These are phyloP conservation scores for Apostichopus leukothele DNA, from an alignment of 53 echinoderm and acorn worm genomes.

Conservation along the genomic window DNA sequence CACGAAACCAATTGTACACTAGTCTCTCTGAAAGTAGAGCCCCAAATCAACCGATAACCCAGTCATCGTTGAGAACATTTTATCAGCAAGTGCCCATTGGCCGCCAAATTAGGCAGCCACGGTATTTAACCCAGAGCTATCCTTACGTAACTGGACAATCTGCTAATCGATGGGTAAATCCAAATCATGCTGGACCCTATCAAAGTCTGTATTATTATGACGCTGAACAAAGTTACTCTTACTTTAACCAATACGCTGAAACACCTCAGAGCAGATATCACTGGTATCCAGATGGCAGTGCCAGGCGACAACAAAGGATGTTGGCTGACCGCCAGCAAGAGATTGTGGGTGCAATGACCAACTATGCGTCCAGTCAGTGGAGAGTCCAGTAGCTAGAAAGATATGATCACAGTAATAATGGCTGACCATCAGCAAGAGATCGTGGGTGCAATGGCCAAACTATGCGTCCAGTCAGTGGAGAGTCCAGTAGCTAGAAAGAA, in stretches of 20 bases:
- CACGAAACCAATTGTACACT: not conserved
- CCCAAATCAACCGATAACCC: not conserved
- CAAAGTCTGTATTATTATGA: not conserved
- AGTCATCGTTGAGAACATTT: not conserved
- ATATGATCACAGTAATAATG: too few relatives aligned
- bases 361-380: not conserved
- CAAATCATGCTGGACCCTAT: not conserved
- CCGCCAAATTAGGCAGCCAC: not conserved
- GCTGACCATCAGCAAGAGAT: constrained; percentile 3
- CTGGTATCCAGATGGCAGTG: constrained; percentile 15
- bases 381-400: not conserved
- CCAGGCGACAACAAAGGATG: constrained; percentile 28
- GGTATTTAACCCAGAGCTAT: not conserved
- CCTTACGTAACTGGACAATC: not conserved
- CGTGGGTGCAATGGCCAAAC: not conserved
- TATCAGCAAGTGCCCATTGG: not conserved
- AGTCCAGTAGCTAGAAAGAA: too few relatives aligned
- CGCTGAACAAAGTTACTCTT: not conserved
- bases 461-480: too few relatives aligned
- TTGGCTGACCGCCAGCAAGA: constrained; percentile 14
- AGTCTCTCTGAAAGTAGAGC: not conserved
- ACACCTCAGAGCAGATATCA: not conserved
- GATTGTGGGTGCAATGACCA: constrained; percentile 27
- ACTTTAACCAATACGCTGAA: not conserved
- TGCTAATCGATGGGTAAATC: not conserved